Percentiles rank a stretch among this genome's conserved stretches.
Conservation (phyloP, 1,140 invertebrate genomes). For the Hyphantria cunea region DNA sequence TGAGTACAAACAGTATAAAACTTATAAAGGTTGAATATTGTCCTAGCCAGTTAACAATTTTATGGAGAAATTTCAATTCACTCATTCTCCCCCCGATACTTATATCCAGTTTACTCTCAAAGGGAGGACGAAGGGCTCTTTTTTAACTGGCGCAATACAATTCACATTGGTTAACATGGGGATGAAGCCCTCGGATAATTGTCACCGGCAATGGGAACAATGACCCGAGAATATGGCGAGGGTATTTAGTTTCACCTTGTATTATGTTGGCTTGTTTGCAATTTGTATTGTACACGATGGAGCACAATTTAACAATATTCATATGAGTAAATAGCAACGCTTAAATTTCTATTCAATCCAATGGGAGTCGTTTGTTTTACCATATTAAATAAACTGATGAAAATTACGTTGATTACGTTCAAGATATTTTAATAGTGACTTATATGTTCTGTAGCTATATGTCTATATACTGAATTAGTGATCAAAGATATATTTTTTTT, state of each 20-base stretch:
- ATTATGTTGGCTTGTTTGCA: slow-evolving; percentile 7
- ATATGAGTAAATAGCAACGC: background rate
- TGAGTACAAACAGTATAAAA: slow-evolving; percentile 34
- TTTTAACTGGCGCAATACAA: slow-evolving; percentile 33
- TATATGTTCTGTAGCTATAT: too few species aligned
- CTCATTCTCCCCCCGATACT: background rate
- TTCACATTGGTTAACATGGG: slow-evolving; percentile 40
- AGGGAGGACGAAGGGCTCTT: slow-evolving; percentile 14
- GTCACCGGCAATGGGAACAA: slow-evolving; percentile 48
- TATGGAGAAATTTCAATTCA: slow-evolving; percentile 11
- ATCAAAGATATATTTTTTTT: too few species aligned
- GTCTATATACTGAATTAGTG: too few species aligned
- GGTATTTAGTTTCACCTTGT: slow-evolving; percentile 33
- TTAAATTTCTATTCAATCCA: too few species aligned
- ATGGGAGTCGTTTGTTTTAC: too few species aligned
- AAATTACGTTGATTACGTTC: background rate
- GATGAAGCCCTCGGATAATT: slow-evolving; percentile 52
- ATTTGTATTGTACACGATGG: slow-evolving; percentile 15
- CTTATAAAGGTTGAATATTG: slow-evolving; percentile 26
- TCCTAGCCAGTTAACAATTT: slow-evolving; percentile 25
- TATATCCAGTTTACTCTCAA: background rate
- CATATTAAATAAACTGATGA: slow-evolving; percentile 15
- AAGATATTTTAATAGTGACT: too few species aligned
- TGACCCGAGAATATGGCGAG: slow-evolving; percentile 45
- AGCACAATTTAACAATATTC: slow-evolving; percentile 1